Evolutionary conservation across 2,113 vertebrate species (phyloP).

Genomic region (Rattus rattus): DNA sequence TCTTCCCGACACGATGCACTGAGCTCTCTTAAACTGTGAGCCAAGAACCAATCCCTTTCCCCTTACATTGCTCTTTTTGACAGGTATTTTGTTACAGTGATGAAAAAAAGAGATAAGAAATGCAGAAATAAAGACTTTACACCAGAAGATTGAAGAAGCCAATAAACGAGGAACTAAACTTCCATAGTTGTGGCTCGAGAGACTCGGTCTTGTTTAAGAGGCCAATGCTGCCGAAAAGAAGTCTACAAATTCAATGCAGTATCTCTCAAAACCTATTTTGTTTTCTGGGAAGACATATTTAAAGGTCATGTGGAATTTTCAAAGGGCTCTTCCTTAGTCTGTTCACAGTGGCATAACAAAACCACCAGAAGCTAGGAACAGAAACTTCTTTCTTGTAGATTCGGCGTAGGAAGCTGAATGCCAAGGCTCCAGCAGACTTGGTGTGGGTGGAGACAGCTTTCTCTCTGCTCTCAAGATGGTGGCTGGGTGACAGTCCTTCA

Average conservation of each 20-base stretch:
- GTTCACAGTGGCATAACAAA: background rate
- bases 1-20: background rate
- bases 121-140: background rate
- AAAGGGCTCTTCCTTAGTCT: background rate
- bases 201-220: background rate
- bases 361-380: background rate
- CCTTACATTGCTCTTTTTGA: background rate
- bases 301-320: background rate
- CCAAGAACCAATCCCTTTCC: background rate
- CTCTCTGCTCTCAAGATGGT: background rate
- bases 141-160: background rate
- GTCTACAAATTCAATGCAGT: background rate
- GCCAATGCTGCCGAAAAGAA: background rate
- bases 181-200: background rate
- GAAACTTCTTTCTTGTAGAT: background rate
- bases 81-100: background rate
- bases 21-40: background rate
- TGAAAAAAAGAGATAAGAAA: background rate
- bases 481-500: background rate
- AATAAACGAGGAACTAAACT: background rate
- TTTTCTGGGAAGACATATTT: background rate
- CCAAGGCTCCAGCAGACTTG: background rate
- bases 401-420: background rate
- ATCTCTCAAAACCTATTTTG: background rate
- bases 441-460: background rate